Evolutionary conservation across 2,113 vertebrate species (phyloP), one percentile per base, ranked within the genome.

Genomic region (Orycteropus afer): DNA sequence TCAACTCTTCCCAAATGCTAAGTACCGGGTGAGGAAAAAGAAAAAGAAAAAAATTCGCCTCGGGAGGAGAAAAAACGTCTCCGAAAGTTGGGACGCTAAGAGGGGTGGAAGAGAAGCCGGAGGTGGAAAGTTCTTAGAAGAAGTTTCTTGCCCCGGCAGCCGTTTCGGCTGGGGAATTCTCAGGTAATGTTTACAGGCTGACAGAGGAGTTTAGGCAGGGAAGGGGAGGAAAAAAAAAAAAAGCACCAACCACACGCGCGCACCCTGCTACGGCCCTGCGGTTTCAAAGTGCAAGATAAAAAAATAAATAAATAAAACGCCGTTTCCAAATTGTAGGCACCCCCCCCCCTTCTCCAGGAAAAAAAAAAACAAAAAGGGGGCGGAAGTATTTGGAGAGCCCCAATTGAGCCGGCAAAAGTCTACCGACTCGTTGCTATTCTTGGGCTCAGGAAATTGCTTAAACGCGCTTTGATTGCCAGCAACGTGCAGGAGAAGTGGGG

Each of bases 381-480:
- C n/a, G 9, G 0, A 29, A 93, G 94, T 93, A 95, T 88, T 85
- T 76, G 84, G 90, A 61, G 97, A 93, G 92, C 98, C 98, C 97
- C 97, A 97, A 96, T 97, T 98, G 97, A 98, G 98, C 95, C 96
- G 73, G 98, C 98, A 61, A 96, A 98, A 95, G 97, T 96, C 98
- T 97, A 96, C 97, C 97, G 97, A 96, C 98, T 97, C 98, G 95
- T 97, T 93, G 95, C 98, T 98, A 97, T 98, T 98, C 98, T 97
- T 95, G 98, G 98, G 98, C 97, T 97, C 98, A 98, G 98, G 98
- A 98, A 98, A 98, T 98, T 97, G 98, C 98, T 98, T 95, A 97
- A 97, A 98, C 96, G 96, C 97, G 97, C 95, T 92, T 96, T 97
- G 98, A 97, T 95, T 95, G 97, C 97, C 97, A 97, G 97, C 97